Evolutionary conservation across 2,888 invertebrate species (phyloP), one percentile per base, ranked within the genome.

Genomic region (Dusona sp.): DNA sequence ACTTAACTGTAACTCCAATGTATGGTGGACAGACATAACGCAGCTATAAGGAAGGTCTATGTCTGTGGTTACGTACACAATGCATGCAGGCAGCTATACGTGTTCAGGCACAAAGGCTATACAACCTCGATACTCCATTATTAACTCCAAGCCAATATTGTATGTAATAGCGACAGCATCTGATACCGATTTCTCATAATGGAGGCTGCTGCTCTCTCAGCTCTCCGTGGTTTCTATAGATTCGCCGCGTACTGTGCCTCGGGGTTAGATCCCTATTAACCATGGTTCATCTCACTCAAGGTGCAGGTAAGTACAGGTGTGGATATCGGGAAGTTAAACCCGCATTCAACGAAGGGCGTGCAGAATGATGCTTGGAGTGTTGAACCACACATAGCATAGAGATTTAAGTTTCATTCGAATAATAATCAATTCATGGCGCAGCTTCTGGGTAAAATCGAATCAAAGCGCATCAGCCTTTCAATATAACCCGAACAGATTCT

Each of bases 281-380:
- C 87, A 87, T 90, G 91, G 88, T 91, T 91, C 91, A 91, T 91
- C 91, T 91, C 91, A 90, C 91, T 90, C 88, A 88, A 89, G 90
- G 89, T 89, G 91, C 93, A 93, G 93, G 93, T 93, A 92, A 93
- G 91, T 89, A 93, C 93, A 93, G 93, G 93, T 93, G 93, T 92
- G 91, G 91, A 87, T 90, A 91, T 90, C 91, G 89, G 80, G 88
- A 88, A 92, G 92, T 90, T 92, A 92, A 92, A 92, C 90, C 90
- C 88, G 80, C 77, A 67, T 74, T 70, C 38, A 80, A 72, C 74
- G 57, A 86, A 77, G 84, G 65, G 75, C 33, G 57, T 79, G 68
- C 25, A 33, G 74, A 68, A 75, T 65, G 61, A 57, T 79, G 29
- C 67, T 51, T 36, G 22, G 38, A 45, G 51, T n/a, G 45, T 33